Evolutionary conservation across 2,888 invertebrate species (phyloP).

Genomic region (Pristionchus entomophagus): DNA sequence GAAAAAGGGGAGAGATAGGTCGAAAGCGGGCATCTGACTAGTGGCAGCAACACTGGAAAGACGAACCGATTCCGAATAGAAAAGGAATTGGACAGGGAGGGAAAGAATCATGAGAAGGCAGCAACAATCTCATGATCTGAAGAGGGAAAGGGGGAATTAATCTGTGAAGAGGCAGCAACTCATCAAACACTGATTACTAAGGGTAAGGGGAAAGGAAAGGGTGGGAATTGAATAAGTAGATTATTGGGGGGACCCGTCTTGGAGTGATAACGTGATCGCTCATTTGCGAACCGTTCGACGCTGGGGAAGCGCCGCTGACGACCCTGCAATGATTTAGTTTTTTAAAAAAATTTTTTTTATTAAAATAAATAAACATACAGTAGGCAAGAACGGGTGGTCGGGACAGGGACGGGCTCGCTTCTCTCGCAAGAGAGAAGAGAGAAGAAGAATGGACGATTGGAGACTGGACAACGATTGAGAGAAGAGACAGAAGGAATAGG

Average conservation of each 20-base stretch:
- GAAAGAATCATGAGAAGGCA: neutral
- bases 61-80: neutral
- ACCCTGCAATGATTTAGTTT: conserved; percentile 54
- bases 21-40: conserved; percentile 2
- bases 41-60: conserved; percentile 23
- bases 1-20: neutral
- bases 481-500: neutral
- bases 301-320: conserved; percentile 66
- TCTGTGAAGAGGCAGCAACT: conserved; percentile 36
- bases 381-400: conserved; percentile 39
- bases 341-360: neutral
- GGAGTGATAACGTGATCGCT: neutral
- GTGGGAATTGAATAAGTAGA: neutral
- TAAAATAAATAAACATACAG: conserved; percentile 51
- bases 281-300: conserved; percentile 58
- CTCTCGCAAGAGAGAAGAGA: conserved; percentile 14
- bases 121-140: neutral
- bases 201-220: neutral
- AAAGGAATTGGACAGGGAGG: neutral
- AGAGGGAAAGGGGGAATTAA: neutral
- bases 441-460: conserved; percentile 5
- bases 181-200: neutral
- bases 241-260: conserved; percentile 10
- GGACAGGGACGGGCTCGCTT: neutral
- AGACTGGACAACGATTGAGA: neutral